Base-by-base conservation (phyloP, 2,888 invertebrate species). In the Acleris sparsana region DNA sequence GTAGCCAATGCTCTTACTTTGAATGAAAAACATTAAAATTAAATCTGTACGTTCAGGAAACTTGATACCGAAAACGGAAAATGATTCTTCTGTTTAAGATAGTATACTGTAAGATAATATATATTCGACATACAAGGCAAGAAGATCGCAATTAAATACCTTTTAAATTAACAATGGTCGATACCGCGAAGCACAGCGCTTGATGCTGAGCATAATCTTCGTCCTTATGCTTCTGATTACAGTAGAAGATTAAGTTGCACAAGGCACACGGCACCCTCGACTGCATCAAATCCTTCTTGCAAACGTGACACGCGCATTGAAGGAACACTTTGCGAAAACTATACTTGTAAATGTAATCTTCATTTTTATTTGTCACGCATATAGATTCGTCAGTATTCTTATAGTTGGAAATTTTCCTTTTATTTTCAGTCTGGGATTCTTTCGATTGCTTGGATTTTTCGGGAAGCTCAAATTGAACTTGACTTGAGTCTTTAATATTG, bases 201-300 rank as follows among this genome's bases (percentile, higher is more conserved):
- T 93, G 93, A 77, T 96, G 96, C 48, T 87, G 83, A 0, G 83
- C 72, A 83, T 90, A 92, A 75, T 95, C 95, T 46, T 93, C 89
- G 57, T 93, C 93, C 77, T 93, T 94, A 73, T 96, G 96, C 16
- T 93, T 90, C 17, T 82, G 77, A 13, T 92, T 93, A 77, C 96
- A 96, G 75, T 96, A 96, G 63, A 93, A 94, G 16, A 95, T 84
- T 85, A 96, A 88, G 66, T 93, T 92, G 71, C 96, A 96, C 56
- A 87, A 89, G 60, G 82, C 81, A 70, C 93, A 91, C 0, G 89
- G 80, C 2, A 91, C 79, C 67, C 88, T 78, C 0, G 73, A 64
- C 2, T 83, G 77, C 49, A 72, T 78, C 66, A 93, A 73, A 39
- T 85, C 83, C 33, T 86, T 88, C 69, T 93, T 92, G 71, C 93